Base-by-base conservation (phyloP, 2,888 invertebrate genomes). In the Apodemia duryi region DNA sequence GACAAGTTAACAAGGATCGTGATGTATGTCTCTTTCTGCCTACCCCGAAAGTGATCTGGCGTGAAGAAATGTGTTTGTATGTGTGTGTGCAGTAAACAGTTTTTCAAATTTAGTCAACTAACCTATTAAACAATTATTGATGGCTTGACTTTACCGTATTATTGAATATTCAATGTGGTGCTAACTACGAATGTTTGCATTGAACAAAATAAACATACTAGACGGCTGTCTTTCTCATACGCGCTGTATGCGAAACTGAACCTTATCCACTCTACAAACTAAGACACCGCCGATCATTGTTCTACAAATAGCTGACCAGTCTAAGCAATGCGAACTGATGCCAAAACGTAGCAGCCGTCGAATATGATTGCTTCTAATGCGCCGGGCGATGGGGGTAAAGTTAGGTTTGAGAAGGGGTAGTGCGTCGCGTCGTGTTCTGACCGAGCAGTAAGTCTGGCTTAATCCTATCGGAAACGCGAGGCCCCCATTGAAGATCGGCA, bases 351-450 rank as follows among this genome's bases (percentile, higher is more conserved):
- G 83, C 85, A 82, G 82, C 85, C 88, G 87, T 88, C 88, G 89
- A 89, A 90, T 90, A 90, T 91, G 91, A 90, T 90, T 89, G 88
- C 90, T 89, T 88, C 88, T 89, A 90, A 91, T 88, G 88, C 88
- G 85, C 74, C 79, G 73, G 83, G 79, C 76, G 80, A 74, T 69
- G 68, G 74, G 76, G 43, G 80, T 79, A 77, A 77, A 71, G 70
- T 72, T 71, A 74, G 78, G 77, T 76, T 73, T 67, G 71, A 67
- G 67, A 67, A 73, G 70, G 75, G 74, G 74, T 76, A 74, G 78
- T 84, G 85, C 86, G 85, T 84, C 84, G 83, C 85, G 81, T 82
- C 86, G 88, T 86, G 87, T 85, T 88, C 89, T 88, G 89, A 88
- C 90, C 89, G 88, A 89, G 87, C 91, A 90, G 91, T 91, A 91